Percentiles rank a stretch among this genome's conserved stretches.
Conservation (phyloP, 2,113 vertebrate genomes). For the Anseranas semipalmata region DNA sequence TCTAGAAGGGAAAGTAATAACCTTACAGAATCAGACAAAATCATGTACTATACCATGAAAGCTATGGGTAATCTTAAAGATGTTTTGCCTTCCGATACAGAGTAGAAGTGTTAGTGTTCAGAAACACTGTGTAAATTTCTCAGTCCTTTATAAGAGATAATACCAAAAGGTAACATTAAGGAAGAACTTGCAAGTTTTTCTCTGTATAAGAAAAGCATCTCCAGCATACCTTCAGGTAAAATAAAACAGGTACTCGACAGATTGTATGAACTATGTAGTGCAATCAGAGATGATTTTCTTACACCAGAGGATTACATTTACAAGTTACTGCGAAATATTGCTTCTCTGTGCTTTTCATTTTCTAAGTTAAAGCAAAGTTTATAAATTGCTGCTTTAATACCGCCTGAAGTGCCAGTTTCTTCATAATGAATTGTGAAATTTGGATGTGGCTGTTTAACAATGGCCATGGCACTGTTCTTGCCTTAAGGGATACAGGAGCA, state of each 20-base stretch:
- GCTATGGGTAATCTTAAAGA: neutral
- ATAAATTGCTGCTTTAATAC: conserved; percentile 10
- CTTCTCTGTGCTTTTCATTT: conserved; percentile 46
- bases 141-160: neutral
- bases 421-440: neutral
- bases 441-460: neutral
- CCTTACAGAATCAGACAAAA: neutral
- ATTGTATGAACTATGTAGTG: conserved; percentile 15
- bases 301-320: conserved; percentile 50
- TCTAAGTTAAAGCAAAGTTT: conserved; percentile 36
- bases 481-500: neutral
- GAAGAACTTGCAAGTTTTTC: conserved; percentile 40
- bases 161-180: conserved; percentile 21
- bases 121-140: conserved; percentile 14
- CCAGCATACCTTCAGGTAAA: conserved; percentile 20
- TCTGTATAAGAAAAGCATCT: conserved; percentile 27
- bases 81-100: neutral
- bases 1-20: neutral
- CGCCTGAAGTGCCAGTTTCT: neutral
- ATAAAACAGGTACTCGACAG: conserved; percentile 43
- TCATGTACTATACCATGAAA: neutral
- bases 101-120: neutral
- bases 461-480: neutral
- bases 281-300: conserved; percentile 67
- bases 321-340: neutral